Base-by-base conservation (phyloP, 2,113 vertebrate genomes). In the Andinoacara biseriatus region DNA sequence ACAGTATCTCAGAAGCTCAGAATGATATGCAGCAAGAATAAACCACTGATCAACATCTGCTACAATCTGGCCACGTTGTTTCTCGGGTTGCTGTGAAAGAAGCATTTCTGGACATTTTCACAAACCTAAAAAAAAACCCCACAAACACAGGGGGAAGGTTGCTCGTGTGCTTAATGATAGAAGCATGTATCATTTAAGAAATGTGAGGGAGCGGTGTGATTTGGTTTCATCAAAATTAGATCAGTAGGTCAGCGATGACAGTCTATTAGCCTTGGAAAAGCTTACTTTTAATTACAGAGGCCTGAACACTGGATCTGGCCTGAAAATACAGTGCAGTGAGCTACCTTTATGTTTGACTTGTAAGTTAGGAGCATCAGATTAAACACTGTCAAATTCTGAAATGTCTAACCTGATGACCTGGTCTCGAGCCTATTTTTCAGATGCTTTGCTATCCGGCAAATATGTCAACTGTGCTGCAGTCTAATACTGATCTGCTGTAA, bases 51-150 rank as follows among this genome's bases (percentile, higher is more conserved):
- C 46, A 8, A 5, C 13, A 4, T 20, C 43, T 72, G 7, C 17
- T 52, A 69, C 29, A 20, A 10, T 22, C 17, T 20, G 43, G 20
- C 43, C 24, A 0, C 20, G 0, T 5, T 52, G 0, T 29, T 52
- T 52, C 65, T 7, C 0, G 29, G 10, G 43, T 2, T 52, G 43
- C 1, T 69, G 65, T 13, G 29, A 29, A 49, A 49, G 35, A 59
- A 7, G 29, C 14, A 59, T 7, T 33, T 10, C 18, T 67, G 20
- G 43, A 52, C 1, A 0, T 52, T 69, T 69, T 52, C 49, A 29
- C 49, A 49, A 69, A 69, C 43, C 15, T 49, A 52, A 20, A 43
- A 69, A 69, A 20, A n/a, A n/a, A n/a, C n/a, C n/a, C 65, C 67
- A 8, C 46, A 52, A 72, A 54, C 26, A 72, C 24, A 33, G 0